Base-by-base conservation (phyloP, 2,888 invertebrate genomes). In the Pheosia gnoma region DNA sequence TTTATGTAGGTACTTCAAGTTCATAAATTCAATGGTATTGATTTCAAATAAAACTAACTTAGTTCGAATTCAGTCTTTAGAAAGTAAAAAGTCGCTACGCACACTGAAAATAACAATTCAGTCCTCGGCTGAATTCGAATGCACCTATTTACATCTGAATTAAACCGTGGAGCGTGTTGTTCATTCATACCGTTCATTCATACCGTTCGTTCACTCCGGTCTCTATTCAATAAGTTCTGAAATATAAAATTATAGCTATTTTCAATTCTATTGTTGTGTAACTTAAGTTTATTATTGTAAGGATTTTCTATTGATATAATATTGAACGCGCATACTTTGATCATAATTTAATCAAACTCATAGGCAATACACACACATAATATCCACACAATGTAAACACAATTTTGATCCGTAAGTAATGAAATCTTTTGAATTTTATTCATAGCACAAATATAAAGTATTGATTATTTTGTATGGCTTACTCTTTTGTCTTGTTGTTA, bases 141-240 rank as follows among this genome's bases (percentile, higher is more conserved):
- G 81, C 72, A 66, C 62, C 56, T 65, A 87, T 88, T 89, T 86
- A 79, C 88, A 88, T 89, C 77, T 83, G 87, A 87, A 89, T 87
- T 80, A 83, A 83, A 82, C 74, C 74, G 47, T 65, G 69, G 75
- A 70, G 67, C 65, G 61, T 68, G 68, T 74, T 74, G 74, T 74
- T 74, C 74, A 70, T 78, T 75, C 73, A 63, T 74, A 47, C 64
- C 74, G 74, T 74, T 74, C 74, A 70, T 78, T 75, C 73, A 63
- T 74, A 47, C 64, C 65, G 58, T 60, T 69, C 67, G 49, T 69
- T 78, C 72, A 62, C 57, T 76, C 65, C 39, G 36, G 37, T 53
- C 53, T 56, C 54, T 58, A 60, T 63, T 58, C 60, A 60, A 60
- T 25, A 37, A 38, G 37, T 36, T 53, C 6, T 4, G 53, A 36